These are phyloP conservation scores for Beris morrisii DNA, from an alignment of 2,888 invertebrate species.

Conservation along the genomic window DNA sequence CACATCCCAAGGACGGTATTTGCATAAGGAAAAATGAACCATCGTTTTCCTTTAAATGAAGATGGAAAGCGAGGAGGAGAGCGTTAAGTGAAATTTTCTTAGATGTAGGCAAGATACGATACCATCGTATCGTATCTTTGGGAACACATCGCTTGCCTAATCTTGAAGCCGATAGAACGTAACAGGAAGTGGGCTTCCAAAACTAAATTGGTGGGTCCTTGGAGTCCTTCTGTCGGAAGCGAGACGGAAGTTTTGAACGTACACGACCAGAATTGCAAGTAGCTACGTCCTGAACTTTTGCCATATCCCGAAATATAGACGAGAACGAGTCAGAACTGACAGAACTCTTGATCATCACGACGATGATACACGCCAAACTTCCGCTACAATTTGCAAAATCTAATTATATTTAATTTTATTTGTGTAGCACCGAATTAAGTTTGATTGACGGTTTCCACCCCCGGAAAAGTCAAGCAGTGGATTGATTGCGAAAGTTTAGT, in stretches of 20 bases:
- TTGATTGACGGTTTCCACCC: slow-evolving; percentile 17
- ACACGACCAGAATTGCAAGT: slow-evolving; percentile 1
- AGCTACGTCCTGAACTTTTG: not conserved
- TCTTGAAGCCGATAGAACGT: no score
- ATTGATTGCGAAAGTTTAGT: no score
- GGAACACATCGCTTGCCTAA: no score
- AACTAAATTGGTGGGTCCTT: no score
- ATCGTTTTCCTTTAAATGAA: no score
- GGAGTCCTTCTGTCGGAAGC: no score
- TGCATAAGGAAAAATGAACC: slow-evolving; percentile 26
- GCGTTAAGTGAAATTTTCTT: no score
- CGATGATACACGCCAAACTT: slow-evolving; percentile 12
- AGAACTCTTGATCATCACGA: not conserved
- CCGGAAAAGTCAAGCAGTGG: not conserved
- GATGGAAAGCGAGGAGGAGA: no score
- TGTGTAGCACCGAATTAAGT: slow-evolving; percentile 25
- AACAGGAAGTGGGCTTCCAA: no score
- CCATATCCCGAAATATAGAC: no score
- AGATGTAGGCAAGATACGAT: no score
- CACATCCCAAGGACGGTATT: slow-evolving; percentile 19
- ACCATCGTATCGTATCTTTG: no score
- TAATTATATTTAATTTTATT: slow-evolving; percentile 30
- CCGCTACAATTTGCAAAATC: slow-evolving; percentile 22
- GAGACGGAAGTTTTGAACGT: slow-evolving; percentile 4
- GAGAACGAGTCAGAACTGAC: slow-evolving; percentile 5